phyloP scores from a whole-genome alignment of 2,888 invertebrate species.

The Andrena hattorfiana region DNA sequence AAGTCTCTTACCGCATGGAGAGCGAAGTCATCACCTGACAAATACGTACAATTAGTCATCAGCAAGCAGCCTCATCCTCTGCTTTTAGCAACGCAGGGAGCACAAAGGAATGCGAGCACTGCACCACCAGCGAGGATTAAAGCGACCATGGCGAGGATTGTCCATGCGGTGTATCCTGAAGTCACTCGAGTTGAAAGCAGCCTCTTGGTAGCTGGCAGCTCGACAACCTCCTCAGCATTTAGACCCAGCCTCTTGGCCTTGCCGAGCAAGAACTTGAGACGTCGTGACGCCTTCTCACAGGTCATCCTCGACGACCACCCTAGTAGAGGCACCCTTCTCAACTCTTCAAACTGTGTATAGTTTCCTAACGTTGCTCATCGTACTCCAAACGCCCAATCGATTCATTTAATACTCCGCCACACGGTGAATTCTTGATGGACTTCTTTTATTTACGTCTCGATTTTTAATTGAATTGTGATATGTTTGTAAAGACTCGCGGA shows the following conservation, averaged over 20 bases:
- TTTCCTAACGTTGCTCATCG: slow-evolving; percentile 2
- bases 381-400: background rate
- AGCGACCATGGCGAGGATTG: slow-evolving; percentile 68
- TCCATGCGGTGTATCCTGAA: slow-evolving; percentile 66
- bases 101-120: slow-evolving; percentile 73
- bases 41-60: background rate
- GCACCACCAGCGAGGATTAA: slow-evolving; percentile 72
- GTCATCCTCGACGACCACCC: slow-evolving; percentile 69
- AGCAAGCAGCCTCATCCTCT: slow-evolving; percentile 49
- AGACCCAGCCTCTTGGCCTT: slow-evolving; percentile 77
- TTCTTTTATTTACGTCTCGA: background rate
- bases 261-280: slow-evolving; percentile 73
- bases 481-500: too few species aligned
- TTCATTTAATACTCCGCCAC: background rate
- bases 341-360: background rate
- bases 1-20: background rate
- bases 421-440: background rate
- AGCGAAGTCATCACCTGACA: slow-evolving; percentile 1
- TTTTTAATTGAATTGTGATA: background rate
- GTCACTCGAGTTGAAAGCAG: slow-evolving; percentile 71
- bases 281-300: slow-evolving; percentile 79
- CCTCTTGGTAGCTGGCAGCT: slow-evolving; percentile 74
- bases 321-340: background rate
- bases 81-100: slow-evolving; percentile 71
- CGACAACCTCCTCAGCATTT: slow-evolving; percentile 73